Base-by-base conservation (phyloP, 2,113 vertebrate species). In the Urocitellus parryii region DNA sequence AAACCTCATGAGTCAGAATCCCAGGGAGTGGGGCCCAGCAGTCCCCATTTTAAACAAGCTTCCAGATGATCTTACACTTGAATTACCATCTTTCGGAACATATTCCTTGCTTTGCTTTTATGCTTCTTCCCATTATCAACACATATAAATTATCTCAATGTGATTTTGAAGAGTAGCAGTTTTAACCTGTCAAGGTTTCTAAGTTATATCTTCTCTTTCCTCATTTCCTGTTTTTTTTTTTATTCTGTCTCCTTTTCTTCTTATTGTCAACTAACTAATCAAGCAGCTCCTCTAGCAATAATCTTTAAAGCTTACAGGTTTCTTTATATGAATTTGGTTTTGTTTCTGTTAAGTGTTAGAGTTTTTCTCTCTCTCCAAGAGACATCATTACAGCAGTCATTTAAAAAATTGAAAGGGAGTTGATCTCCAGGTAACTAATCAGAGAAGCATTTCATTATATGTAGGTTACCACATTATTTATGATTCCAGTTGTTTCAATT, bases 381-480 rank as follows among this genome's bases (percentile, higher is more conserved):
- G 39, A 70, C 34, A 61, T 88, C 80, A 85, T 88, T 84, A 70
- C n/a, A 42, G 56, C 8, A 95, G 51, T 48, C 51, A 32, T 72
- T 81, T 92, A 79, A 79, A 63, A 85, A 78, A 72, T 17, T 25
- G 37, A 61, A 85, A 63, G 18, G 27, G 8, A 5, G n/a, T 0
- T 85, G 6, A 29, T 74, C 53, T 87, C 24, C 25, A 85, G n/a
- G 61, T 96, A 96, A 95, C 24, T 90, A 67, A 82, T 68, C 84
- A 67, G 8, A 72, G 81, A 73, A 79, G 90, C 13, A 34, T 81
- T 56, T 73, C 37, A 83, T 84, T 58, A 39, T 34, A 34, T 13
- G 42, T 77, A 68, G 34, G 83, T 90, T 20, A 68, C 82, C 68
- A 82, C 63, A 78, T 95, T 96, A 83, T 77, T 92, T 68, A 56